A percentile compares a stretch with the other conserved stretches of the same genome.
phyloP scores from a whole-genome alignment of 2,113 vertebrate species.

The Hipposideros armiger region DNA sequence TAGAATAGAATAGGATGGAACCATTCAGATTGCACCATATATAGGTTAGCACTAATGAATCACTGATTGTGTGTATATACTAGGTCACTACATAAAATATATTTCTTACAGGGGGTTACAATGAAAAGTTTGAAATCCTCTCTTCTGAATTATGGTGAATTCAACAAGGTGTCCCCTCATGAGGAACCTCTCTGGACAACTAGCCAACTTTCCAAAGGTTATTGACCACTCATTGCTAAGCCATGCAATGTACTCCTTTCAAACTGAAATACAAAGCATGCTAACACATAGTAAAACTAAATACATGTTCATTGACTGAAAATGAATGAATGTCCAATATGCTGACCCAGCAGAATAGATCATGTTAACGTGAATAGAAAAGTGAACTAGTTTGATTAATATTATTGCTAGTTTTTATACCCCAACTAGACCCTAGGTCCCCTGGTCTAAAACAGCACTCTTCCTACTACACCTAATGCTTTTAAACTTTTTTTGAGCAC shows the following conservation, averaged over 20 bases:
- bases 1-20: background rate
- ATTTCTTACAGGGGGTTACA: background rate
- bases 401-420: background rate
- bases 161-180: background rate
- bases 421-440: background rate
- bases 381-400: background rate
- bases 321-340: background rate
- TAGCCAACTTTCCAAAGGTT: background rate
- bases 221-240: background rate
- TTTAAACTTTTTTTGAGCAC: background rate
- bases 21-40: background rate
- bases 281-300: background rate
- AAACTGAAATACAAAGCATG: background rate
- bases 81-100: background rate
- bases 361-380: background rate
- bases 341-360: background rate
- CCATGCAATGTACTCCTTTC: background rate
- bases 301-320: background rate
- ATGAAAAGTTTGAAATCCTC: background rate
- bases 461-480: background rate
- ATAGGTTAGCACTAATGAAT: background rate
- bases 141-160: background rate
- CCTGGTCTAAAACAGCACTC: background rate
- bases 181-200: background rate
- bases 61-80: background rate